These are phyloP conservation scores for Seira ritae DNA, from an alignment of 2,888 invertebrate species.

Conservation along the genomic window DNA sequence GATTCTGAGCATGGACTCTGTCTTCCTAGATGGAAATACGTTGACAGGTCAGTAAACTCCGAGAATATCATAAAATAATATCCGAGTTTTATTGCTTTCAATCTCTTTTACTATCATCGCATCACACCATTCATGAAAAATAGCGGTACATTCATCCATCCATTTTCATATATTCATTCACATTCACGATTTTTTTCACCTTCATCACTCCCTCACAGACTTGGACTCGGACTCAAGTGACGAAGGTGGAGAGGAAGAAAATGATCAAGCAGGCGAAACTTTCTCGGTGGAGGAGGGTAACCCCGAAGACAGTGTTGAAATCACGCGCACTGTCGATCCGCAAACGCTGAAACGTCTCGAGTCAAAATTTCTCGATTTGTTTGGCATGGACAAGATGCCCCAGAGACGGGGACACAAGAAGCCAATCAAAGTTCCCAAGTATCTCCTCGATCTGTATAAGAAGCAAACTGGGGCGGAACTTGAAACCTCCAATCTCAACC, in stretches of 20 bases:
- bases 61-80: not conserved
- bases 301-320: conserved; percentile 37
- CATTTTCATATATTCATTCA: not conserved
- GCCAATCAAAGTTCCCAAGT: conserved; percentile 70
- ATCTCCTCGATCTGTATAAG: conserved; percentile 82
- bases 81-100: not conserved
- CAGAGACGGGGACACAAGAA: conserved; percentile 40
- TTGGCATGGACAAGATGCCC: conserved; percentile 72
- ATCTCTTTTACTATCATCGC: conserved; percentile 9
- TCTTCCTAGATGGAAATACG: conserved; percentile 50
- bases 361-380: conserved; percentile 71
- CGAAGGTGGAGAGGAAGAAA: conserved; percentile 26
- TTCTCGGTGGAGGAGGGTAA: conserved; percentile 37
- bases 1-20: conserved; percentile 50
- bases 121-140: not conserved
- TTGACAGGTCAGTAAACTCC: conserved; percentile 62
- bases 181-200: not conserved
- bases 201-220: too few relatives aligned
- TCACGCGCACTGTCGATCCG: conserved; percentile 68
- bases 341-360: conserved; percentile 72
- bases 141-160: conserved; percentile 4
- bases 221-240: too few relatives aligned
- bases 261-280: conserved; percentile 31
- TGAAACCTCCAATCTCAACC: conserved; percentile 82
- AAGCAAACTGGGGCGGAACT: conserved; percentile 81